These are phyloP conservation scores for Typhlichthys subterraneus DNA, from an alignment of 2,797 vertebrate genomes.

Conservation along the genomic window DNA sequence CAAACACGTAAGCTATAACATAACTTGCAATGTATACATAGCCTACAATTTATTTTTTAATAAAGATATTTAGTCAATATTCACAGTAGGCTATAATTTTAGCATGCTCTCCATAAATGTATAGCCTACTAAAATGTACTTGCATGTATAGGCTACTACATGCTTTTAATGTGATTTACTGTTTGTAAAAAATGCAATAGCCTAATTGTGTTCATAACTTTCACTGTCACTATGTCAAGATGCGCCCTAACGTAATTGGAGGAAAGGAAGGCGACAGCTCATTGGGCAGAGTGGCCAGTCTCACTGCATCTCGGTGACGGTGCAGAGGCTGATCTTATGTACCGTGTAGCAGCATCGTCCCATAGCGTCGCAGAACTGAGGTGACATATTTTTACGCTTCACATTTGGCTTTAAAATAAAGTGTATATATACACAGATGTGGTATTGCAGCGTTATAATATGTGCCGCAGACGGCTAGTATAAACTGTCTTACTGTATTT, in stretches of 20 bases:
- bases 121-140: no score
- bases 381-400: conserved; percentile 41
- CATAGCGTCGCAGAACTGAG: conserved; percentile 55
- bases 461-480: conserved; percentile 1
- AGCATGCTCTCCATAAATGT: no score
- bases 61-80: no score
- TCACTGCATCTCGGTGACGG: conserved; percentile 41
- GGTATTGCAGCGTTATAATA: conserved; percentile 20
- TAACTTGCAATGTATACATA: no score
- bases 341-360: conserved; percentile 53
- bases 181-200: not conserved
- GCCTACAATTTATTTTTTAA: no score
- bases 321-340: conserved; percentile 37
- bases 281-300: conserved; percentile 5
- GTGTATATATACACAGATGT: not conserved
- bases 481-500: conserved; percentile 9
- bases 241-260: conserved; percentile 10
- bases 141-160: not conserved
- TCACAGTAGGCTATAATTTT: no score
- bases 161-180: not conserved
- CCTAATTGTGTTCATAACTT: not conserved
- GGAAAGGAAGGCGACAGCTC: conserved; percentile 11
- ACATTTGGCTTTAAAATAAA: not conserved
- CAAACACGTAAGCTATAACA: no score
- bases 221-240: not conserved